phyloP scores from a whole-genome alignment of 2,888 invertebrate species.

The Escarpia spicata region DNA sequence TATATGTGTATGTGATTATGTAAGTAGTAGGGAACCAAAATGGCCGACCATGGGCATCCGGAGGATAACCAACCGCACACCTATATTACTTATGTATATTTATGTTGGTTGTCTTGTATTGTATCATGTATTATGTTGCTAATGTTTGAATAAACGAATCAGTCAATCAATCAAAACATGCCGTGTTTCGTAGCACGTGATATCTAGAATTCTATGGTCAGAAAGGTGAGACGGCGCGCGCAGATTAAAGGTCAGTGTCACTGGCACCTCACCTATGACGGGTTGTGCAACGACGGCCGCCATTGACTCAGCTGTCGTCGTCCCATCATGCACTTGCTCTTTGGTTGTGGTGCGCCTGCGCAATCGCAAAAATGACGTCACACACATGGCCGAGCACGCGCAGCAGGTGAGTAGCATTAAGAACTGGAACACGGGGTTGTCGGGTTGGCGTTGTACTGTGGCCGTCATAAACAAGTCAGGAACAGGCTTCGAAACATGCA shows the following conservation, averaged over 20 bases:
- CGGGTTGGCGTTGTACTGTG: background rate
- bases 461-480: background rate
- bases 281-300: background rate
- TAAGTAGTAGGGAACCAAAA: background rate
- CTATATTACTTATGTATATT: too few relatives aligned
- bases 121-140: too few relatives aligned
- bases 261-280: background rate
- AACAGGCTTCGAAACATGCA: background rate
- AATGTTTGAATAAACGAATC: too few relatives aligned
- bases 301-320: background rate
- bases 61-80: too few relatives aligned
- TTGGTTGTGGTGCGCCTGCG: background rate
- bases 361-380: background rate
- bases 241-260: background rate
- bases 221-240: background rate
- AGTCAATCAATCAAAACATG: too few relatives aligned
- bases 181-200: too few relatives aligned
- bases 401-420: background rate
- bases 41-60: too few relatives aligned
- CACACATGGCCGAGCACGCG: background rate
- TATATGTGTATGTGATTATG: background rate
- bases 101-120: too few relatives aligned
- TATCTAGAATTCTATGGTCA: background rate
- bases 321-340: background rate
- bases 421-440: background rate